Evolutionary conservation across 2,113 vertebrate genomes (phyloP).

Genomic region (Pterocles burchelli): DNA sequence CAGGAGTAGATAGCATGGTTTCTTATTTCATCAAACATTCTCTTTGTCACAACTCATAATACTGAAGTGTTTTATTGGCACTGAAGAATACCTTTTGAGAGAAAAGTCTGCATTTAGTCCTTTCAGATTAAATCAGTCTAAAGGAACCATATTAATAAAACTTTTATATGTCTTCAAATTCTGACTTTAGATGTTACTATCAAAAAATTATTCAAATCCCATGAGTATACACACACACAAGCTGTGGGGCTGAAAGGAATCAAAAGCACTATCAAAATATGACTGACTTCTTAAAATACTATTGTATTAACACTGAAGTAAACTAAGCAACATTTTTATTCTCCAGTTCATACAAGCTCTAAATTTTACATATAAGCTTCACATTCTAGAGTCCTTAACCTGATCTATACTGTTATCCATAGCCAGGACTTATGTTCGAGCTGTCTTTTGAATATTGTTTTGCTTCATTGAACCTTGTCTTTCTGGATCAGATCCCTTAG

Average conservation of each 20-base stretch:
- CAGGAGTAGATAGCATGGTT: not conserved
- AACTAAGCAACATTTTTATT: not conserved
- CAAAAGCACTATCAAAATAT: not conserved
- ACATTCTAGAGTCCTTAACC: not conserved
- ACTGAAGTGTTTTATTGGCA: not conserved
- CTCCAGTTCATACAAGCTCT: not conserved
- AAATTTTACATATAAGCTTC: not conserved
- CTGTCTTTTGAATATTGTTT: not conserved
- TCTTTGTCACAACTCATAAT: not conserved
- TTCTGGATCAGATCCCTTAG: not conserved
- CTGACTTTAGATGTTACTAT: not conserved
- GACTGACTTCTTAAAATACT: not conserved
- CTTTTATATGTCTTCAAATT: not conserved
- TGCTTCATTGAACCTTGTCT: not conserved
- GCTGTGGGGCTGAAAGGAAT: not conserved
- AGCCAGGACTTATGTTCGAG: not conserved
- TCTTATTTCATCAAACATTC: not conserved
- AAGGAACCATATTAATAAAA: not conserved
- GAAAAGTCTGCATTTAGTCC: not conserved
- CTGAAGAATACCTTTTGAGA: not conserved
- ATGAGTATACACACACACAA: not conserved
- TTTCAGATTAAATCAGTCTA: not conserved
- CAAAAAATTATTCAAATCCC: not conserved
- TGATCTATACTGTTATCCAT: not conserved
- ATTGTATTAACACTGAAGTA: not conserved